Percentiles rank a stretch among this genome's conserved stretches.
Conservation (phyloP, 2,113 vertebrate genomes). For the Oncorhynchus kisutch region DNA sequence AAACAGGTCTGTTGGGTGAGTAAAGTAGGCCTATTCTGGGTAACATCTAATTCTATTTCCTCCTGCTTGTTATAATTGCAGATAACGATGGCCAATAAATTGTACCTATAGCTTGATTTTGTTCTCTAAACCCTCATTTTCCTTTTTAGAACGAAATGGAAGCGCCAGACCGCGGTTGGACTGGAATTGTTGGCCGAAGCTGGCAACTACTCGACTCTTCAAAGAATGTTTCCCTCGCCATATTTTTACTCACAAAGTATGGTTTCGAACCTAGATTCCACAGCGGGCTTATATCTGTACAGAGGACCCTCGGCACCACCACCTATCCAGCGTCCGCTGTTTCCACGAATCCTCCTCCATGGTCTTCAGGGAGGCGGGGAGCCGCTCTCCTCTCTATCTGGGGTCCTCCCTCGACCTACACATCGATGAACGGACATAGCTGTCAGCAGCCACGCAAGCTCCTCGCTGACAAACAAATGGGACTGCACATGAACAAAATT, state of each 20-base stretch:
- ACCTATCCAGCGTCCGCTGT: slow-evolving; percentile 77
- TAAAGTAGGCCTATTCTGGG: not conserved
- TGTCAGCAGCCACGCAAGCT: too few species aligned
- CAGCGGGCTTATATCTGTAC: slow-evolving; percentile 83
- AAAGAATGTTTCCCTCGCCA: slow-evolving; percentile 82
- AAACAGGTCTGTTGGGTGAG: slow-evolving; percentile 24
- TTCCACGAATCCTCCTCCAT: slow-evolving; percentile 82
- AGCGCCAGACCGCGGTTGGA: slow-evolving; percentile 86
- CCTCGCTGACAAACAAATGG: too few species aligned
- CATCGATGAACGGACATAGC: slow-evolving; percentile 68
- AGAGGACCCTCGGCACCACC: slow-evolving; percentile 80
- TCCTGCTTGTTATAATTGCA: not conserved
- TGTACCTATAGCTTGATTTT: not conserved
- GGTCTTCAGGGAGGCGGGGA: slow-evolving; percentile 66
- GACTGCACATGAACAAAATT: too few species aligned
- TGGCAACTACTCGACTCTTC: slow-evolving; percentile 83
- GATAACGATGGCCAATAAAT: not conserved
- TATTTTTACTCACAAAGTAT: slow-evolving; percentile 86
- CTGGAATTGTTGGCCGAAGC: slow-evolving; percentile 86
- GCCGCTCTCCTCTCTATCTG: slow-evolving; percentile 76
- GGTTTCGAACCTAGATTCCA: slow-evolving; percentile 82
- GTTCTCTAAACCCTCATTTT: not conserved
- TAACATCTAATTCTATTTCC: not conserved
- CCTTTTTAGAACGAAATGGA: slow-evolving; percentile 88
- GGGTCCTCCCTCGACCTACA: slow-evolving; percentile 78